These are phyloP conservation scores for Salpingus planirostris DNA, from an alignment of 2,888 invertebrate species.

Conservation along the genomic window DNA sequence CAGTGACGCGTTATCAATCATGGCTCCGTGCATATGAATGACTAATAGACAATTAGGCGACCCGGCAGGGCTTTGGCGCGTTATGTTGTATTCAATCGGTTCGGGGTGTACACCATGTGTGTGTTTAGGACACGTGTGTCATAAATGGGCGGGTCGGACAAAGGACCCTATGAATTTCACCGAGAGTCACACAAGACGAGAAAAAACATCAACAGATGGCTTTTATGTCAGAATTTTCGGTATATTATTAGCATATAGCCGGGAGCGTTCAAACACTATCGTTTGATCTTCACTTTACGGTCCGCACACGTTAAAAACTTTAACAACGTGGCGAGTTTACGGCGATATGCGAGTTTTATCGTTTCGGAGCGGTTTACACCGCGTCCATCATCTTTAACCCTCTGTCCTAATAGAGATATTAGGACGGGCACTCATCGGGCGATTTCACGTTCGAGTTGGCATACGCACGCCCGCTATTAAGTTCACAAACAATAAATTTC, in stretches of 20 bases:
- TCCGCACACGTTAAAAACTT: slow-evolving; percentile 11
- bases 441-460: no score
- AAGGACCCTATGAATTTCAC: slow-evolving; percentile 15
- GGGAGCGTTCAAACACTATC: slow-evolving; percentile 10
- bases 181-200: no score
- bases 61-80: slow-evolving; percentile 16
- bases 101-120: slow-evolving; percentile 5
- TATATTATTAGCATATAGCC: slow-evolving; percentile 13
- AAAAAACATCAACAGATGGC: slow-evolving; percentile 12
- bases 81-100: no score
- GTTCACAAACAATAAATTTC: no score
- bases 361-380: no score
- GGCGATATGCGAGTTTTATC: neutral
- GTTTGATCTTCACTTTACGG: slow-evolving; percentile 14
- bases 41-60: slow-evolving; percentile 26
- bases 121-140: slow-evolving; percentile 15
- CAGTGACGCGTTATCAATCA: no score
- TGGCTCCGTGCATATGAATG: slow-evolving; percentile 23
- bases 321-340: slow-evolving; percentile 13
- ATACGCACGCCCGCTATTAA: no score
- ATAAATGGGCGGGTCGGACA: slow-evolving; percentile 18
- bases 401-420: no score
- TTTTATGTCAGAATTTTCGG: slow-evolving; percentile 14
- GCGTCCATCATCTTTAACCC: no score
- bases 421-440: no score